Evolutionary conservation across 2,797 vertebrate genomes (phyloP).

Genomic region (Acipenser oxyrinchus): DNA sequence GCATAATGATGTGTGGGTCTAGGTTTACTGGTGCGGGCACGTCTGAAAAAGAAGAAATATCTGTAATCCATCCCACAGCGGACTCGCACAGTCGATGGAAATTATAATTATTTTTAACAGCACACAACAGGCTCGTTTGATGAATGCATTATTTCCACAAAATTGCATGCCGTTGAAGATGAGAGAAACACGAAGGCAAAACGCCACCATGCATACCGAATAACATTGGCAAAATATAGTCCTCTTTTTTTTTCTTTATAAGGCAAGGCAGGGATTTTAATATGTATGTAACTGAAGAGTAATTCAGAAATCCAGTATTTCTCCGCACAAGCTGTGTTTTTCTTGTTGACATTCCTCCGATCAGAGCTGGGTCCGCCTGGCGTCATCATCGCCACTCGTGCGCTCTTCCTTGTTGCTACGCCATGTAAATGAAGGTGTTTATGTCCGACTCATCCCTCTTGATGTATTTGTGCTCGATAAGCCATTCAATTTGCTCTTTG

Average conservation of each 20-base stretch:
- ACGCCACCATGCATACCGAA: slow-evolving; percentile 74
- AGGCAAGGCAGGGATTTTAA: slow-evolving; percentile 90
- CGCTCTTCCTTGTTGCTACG: slow-evolving; percentile 58
- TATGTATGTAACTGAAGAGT: slow-evolving; percentile 61
- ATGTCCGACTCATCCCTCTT: slow-evolving; percentile 94
- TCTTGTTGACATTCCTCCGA: slow-evolving; percentile 45
- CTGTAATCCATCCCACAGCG: slow-evolving; percentile 40
- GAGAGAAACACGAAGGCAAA: slow-evolving; percentile 67
- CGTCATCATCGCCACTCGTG: slow-evolving; percentile 33
- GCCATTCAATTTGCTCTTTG: slow-evolving; percentile 99
- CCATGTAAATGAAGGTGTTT: slow-evolving; percentile 99
- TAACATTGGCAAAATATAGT: slow-evolving; percentile 84
- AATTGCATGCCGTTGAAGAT: slow-evolving; percentile 92
- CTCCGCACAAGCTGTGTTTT: slow-evolving; percentile 41
- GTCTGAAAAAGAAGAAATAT: slow-evolving; percentile 42
- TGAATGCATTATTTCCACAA: slow-evolving; percentile 71
- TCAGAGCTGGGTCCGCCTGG: slow-evolving; percentile 32
- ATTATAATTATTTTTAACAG: slow-evolving; percentile 47
- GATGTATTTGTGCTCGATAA: slow-evolving; percentile 99
- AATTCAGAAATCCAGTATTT: slow-evolving; percentile 57
- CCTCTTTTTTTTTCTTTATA: slow-evolving; percentile 42
- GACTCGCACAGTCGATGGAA: slow-evolving; percentile 35
- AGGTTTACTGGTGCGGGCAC: slow-evolving; percentile 51
- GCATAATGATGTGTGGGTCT: slow-evolving; percentile 54
- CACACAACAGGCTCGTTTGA: slow-evolving; percentile 67